phyloP scores from a whole-genome alignment of 2,113 vertebrate species.

The Setophaga coronata region DNA sequence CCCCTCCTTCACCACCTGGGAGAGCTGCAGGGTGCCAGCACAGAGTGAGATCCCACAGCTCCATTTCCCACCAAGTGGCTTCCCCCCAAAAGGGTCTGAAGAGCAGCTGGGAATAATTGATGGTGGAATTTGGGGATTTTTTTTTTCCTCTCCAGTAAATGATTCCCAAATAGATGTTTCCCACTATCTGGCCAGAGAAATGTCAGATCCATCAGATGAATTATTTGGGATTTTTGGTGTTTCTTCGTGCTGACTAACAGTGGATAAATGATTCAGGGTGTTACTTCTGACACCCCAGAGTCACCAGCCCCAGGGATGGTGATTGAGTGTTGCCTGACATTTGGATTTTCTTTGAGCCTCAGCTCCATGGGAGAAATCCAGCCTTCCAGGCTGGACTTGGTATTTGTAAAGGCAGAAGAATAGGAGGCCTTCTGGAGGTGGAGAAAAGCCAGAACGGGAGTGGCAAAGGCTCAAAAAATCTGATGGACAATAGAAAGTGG shows the following conservation, averaged over 20 bases:
- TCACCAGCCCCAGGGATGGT: neutral
- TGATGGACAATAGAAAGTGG: neutral
- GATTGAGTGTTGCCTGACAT: neutral
- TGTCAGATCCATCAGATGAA: neutral
- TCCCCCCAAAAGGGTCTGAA: neutral
- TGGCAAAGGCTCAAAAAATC: neutral
- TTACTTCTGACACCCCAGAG: neutral
- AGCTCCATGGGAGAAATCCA: neutral
- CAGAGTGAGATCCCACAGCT: neutral
- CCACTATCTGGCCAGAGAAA: neutral
- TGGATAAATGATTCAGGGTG: neutral
- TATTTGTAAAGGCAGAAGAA: neutral
- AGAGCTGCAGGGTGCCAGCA: neutral
- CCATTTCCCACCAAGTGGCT: neutral
- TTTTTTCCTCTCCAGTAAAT: neutral
- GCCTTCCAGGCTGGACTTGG: neutral
- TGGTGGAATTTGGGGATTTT: neutral
- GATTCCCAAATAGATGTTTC: neutral
- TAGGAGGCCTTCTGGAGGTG: conserved; percentile 6
- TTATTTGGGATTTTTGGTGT: neutral
- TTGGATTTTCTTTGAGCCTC: neutral
- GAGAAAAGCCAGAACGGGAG: neutral
- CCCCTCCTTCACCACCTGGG: neutral
- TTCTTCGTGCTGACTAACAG: neutral
- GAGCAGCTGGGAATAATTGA: neutral